Percentiles rank a stretch among this genome's conserved stretches.
Conservation (phyloP, 2,113 vertebrate species). For the Felis catus region F.catus_Fca126_mat1.0 CM031414.1:4662001-4662500, state of each 20-base stretch:
- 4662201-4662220: no score
- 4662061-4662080: background rate
- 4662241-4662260: rapidly evolving
- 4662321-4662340: background rate
- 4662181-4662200: rapidly evolving
- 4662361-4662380: no score
- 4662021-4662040: background rate
- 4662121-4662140: rapidly evolving
- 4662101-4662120: background rate
- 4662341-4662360: no score
- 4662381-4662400: no score
- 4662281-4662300: background rate
- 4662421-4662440: no score
- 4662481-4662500: no score
- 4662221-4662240: background rate
- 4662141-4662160: background rate
- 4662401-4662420: no score
- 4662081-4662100: background rate
- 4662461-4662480: no score
- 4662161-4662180: rapidly evolving
- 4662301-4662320: background rate
- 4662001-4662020: no score
- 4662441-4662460: no score
- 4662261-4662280: background rate
- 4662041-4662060: background rate